Conservation (phyloP, 1,140 invertebrate genomes). For the Rhysida immarginata region DNA sequence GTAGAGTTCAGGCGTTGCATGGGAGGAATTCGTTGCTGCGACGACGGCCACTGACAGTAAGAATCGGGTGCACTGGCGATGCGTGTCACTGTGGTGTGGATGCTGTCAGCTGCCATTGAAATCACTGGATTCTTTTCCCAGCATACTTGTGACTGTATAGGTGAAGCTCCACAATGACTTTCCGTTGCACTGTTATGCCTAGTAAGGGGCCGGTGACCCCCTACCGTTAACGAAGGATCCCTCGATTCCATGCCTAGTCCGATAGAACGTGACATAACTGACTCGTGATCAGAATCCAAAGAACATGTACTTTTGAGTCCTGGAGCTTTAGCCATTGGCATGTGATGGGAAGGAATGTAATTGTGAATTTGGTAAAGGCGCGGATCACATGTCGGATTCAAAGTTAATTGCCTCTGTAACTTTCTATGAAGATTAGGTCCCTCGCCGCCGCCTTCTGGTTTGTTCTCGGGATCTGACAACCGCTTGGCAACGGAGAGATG, state of each 20-base stretch:
- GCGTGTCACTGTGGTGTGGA: conserved; percentile 45
- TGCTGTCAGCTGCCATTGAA: background rate
- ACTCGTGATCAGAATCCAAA: conserved; percentile 14
- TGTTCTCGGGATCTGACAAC: conserved; percentile 28
- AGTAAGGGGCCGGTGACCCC: conserved; percentile 16
- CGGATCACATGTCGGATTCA: conserved; percentile 62
- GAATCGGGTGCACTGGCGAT: conserved; percentile 63
- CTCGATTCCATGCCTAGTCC: background rate
- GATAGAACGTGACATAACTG: background rate
- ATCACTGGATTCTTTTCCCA: background rate
- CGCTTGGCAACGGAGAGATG: conserved; percentile 31
- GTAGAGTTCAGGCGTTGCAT: conserved; percentile 30
- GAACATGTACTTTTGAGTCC: background rate
- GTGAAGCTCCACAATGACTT: background rate
- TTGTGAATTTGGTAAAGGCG: conserved; percentile 36
- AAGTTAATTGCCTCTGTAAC: conserved; percentile 58
- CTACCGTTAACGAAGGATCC: background rate
- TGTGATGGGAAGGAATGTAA: conserved; percentile 6
- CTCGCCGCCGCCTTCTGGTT: conserved; percentile 15
- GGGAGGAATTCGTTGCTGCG: conserved; percentile 16
- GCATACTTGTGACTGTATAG: background rate
- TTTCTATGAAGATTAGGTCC: conserved; percentile 56
- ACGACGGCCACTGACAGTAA: conserved; percentile 36
- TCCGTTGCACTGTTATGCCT: conserved; percentile 19
- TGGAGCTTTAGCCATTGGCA: background rate